phyloP scores from a whole-genome alignment of 2,797 vertebrate genomes.

The Cryptoblepharus egeriae region DNA sequence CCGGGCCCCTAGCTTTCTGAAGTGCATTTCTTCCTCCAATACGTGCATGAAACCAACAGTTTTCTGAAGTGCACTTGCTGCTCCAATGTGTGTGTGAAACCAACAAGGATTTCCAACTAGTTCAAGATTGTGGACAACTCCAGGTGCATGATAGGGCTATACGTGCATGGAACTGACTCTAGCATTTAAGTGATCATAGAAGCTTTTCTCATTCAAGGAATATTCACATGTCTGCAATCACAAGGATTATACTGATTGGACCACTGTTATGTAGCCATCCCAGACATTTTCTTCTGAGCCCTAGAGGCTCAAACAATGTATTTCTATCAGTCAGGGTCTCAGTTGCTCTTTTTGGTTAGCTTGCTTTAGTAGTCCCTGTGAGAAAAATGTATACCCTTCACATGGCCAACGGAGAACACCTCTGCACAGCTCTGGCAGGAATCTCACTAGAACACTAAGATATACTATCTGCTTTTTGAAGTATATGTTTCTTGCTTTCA shows the following conservation, averaged over 20 bases:
- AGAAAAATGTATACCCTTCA: background rate
- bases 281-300: slow-evolving; percentile 75
- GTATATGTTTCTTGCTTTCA: background rate
- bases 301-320: slow-evolving; percentile 63
- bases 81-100: background rate
- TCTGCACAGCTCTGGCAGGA: background rate
- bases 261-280: background rate
- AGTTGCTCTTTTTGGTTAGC: slow-evolving; percentile 70
- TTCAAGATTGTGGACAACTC: background rate
- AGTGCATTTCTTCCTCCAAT: too few species aligned
- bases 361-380: background rate
- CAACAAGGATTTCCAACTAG: background rate
- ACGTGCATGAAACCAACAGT: too few species aligned
- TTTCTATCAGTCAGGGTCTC: slow-evolving; percentile 74
- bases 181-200: background rate
- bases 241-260: background rate
- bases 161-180: background rate
- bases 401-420: background rate
- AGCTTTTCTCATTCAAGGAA: background rate
- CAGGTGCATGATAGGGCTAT: too few species aligned
- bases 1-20: too few species aligned
- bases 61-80: background rate
- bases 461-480: background rate
- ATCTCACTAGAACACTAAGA: background rate
- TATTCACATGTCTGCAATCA: too few species aligned